phyloP scores from a whole-genome alignment of 2,113 vertebrate species.

The Myotis davidii region DNA sequence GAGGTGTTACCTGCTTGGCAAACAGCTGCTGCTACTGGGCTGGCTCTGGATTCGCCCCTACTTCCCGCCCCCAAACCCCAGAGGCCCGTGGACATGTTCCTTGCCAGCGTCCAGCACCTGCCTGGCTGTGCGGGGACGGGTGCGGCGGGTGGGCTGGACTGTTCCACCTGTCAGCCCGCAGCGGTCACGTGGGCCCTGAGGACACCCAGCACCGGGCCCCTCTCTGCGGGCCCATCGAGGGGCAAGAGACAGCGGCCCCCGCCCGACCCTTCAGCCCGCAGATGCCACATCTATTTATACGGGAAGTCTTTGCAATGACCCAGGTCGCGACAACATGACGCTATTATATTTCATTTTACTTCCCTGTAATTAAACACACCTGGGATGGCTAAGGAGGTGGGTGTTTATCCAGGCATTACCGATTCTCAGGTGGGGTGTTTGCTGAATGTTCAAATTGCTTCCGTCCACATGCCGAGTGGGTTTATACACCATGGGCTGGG shows the following conservation, averaged over 20 bases:
- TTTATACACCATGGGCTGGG: not conserved
- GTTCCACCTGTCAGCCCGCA: rapidly evolving
- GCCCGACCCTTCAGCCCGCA: not conserved
- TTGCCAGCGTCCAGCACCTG: not conserved
- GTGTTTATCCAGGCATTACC: not conserved
- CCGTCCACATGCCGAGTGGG: no score
- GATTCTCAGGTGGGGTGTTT: not conserved
- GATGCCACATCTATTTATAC: not conserved
- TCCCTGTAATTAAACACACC: not conserved
- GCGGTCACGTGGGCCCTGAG: not conserved
- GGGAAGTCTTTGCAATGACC: not conserved
- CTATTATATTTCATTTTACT: not conserved
- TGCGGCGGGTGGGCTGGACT: not conserved
- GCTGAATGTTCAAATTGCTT: not conserved
- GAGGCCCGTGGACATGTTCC: rapidly evolving
- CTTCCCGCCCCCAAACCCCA: no score
- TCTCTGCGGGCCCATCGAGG: not conserved
- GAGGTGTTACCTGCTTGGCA: not conserved
- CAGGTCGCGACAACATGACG: not conserved
- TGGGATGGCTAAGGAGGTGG: not conserved
- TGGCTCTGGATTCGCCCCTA: not conserved
- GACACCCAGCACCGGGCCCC: not conserved
- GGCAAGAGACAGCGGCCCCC: not conserved
- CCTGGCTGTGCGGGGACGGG: rapidly evolving
- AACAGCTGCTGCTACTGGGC: not conserved